These are phyloP conservation scores for Malurus splendens DNA, from an alignment of 2,797 vertebrate species.

Conservation along the genomic window DNA sequence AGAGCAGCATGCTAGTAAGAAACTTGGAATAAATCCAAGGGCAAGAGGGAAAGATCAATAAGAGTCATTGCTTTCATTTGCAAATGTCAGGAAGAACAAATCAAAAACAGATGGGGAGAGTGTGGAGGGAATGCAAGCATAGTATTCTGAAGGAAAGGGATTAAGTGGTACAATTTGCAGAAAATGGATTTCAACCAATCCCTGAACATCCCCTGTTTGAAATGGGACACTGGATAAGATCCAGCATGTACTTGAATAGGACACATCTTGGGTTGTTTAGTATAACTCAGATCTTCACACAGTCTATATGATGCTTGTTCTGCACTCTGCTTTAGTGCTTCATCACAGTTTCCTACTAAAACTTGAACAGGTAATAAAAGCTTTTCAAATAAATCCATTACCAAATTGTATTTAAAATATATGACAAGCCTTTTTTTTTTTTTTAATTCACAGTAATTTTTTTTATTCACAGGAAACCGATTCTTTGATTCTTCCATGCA, in stretches of 20 bases:
- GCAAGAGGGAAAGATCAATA: neutral
- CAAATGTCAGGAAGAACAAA: slow-evolving; percentile 40
- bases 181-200: slow-evolving; percentile 7
- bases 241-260: neutral
- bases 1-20: neutral
- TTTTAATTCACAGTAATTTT: neutral
- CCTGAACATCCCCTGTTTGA: neutral
- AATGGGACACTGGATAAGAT: neutral
- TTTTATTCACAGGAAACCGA: neutral
- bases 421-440: neutral
- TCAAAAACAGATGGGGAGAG: slow-evolving; percentile 3
- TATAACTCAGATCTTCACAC: neutral
- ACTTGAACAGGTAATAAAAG: neutral
- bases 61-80: neutral
- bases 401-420: neutral
- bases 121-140: neutral
- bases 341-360: neutral
- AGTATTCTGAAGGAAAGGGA: neutral
- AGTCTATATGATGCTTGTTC: neutral
- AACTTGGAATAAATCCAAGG: slow-evolving; percentile 24
- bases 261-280: neutral
- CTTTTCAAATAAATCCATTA: neutral
- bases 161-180: slow-evolving; percentile 17
- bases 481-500: neutral
- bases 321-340: neutral